Evolutionary conservation across 2,888 invertebrate genomes (phyloP).

Genomic region (Laothoe populi): DNA sequence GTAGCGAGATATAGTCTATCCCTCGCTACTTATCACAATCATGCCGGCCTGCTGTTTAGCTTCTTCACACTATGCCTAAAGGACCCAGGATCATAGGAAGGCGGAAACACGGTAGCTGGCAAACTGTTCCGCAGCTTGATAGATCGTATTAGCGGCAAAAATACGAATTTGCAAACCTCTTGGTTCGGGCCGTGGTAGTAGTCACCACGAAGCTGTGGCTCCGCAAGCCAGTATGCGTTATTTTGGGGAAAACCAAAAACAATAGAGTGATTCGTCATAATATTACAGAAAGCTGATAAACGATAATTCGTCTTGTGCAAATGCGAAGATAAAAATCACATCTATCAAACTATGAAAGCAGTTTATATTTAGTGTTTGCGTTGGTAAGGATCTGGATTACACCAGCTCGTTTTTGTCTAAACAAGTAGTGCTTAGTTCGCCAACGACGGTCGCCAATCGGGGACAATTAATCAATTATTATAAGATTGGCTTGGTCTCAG

Average conservation of each 20-base stretch:
- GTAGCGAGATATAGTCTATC: too few relatives aligned
- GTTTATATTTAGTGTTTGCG: not conserved
- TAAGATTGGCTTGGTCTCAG: not conserved
- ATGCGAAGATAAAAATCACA: slow-evolving; percentile 3
- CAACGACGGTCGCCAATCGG: not conserved
- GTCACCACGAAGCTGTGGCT: too few relatives aligned
- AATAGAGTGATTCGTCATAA: not conserved
- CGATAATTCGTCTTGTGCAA: slow-evolving; percentile 1
- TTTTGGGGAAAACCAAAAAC: not conserved
- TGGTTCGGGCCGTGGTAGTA: too few relatives aligned
- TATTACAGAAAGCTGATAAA: slow-evolving; percentile 2
- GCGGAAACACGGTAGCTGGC: too few relatives aligned
- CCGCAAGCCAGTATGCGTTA: too few relatives aligned
- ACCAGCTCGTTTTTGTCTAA: not conserved
- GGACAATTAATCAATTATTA: slow-evolving; percentile 4
- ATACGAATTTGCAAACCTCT: too few relatives aligned
- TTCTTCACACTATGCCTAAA: too few relatives aligned
- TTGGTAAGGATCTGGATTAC: not conserved
- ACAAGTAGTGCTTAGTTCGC: slow-evolving; percentile 2
- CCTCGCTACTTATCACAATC: too few relatives aligned
- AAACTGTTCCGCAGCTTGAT: too few relatives aligned
- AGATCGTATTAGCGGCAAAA: too few relatives aligned
- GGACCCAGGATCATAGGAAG: too few relatives aligned
- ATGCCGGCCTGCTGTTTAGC: too few relatives aligned
- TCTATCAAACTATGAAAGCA: not conserved